Percentiles rank a stretch among this genome's conserved stretches.
Conservation (phyloP, 2,113 vertebrate species). For the Hystrix brachyura region DNA sequence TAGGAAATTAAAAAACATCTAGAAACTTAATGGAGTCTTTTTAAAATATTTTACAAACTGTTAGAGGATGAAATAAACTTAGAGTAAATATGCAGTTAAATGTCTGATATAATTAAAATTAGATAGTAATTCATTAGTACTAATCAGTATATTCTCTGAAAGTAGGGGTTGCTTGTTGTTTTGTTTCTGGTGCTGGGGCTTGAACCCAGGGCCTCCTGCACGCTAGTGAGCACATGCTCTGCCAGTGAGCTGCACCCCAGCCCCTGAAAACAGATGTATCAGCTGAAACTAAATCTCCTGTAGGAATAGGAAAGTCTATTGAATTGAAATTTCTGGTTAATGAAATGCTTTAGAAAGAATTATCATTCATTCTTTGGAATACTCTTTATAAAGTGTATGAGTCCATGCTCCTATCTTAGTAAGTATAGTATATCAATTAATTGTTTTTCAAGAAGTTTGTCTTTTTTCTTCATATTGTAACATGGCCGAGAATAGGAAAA, state of each 20-base stretch:
- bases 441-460: not conserved
- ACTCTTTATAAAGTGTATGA: not conserved
- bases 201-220: not conserved
- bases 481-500: not conserved
- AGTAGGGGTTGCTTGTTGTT: not conserved
- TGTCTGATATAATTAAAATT: constrained; percentile 52
- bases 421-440: not conserved
- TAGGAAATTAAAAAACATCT: constrained; percentile 5
- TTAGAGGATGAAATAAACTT: constrained; percentile 31
- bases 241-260: not conserved
- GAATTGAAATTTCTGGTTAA: constrained; percentile 52
- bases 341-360: constrained; percentile 43
- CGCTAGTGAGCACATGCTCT: not conserved
- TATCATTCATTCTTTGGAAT: constrained; percentile 23
- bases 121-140: not conserved
- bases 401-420: not conserved
- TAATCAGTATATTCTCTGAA: not conserved
- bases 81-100: constrained; percentile 7
- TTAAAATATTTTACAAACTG: constrained; percentile 59
- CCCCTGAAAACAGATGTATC: not conserved
- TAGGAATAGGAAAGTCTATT: not conserved
- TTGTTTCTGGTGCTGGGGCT: not conserved
- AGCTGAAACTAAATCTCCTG: not conserved
- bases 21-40: constrained; percentile 34
- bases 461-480: not conserved